Evolutionary conservation across 2,113 vertebrate species (phyloP).

Genomic region (Tiliqua scincoides): DNA sequence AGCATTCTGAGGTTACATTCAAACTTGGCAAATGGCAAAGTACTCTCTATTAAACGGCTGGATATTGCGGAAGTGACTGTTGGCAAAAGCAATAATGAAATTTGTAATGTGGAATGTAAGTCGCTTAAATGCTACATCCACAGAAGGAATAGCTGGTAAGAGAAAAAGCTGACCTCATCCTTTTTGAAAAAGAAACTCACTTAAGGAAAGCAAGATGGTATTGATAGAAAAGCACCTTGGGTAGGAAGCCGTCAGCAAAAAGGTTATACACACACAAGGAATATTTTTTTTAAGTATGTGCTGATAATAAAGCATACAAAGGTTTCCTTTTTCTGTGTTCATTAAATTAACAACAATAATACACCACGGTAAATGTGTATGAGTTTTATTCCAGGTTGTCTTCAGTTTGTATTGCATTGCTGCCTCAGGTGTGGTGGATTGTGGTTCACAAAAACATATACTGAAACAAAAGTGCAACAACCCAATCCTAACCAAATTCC

Average conservation of each 20-base stretch:
- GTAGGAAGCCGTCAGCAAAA: constrained; percentile 60
- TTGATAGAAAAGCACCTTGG: constrained; percentile 50
- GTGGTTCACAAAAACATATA: no score
- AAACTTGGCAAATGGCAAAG: constrained; percentile 5
- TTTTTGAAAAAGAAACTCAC: constrained; percentile 60
- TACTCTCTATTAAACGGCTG: constrained; percentile 28
- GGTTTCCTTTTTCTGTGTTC: background rate
- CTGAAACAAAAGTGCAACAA: no score
- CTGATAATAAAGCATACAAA: constrained; percentile 16
- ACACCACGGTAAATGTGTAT: background rate
- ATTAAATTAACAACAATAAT: background rate
- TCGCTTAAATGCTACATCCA: constrained; percentile 47
- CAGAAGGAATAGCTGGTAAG: constrained; percentile 46
- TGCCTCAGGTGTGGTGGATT: no score
- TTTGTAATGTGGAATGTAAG: constrained; percentile 56
- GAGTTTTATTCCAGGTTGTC: background rate
- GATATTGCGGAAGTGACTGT: constrained; percentile 48
- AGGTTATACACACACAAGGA: background rate
- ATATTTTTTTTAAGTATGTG: constrained; percentile 1
- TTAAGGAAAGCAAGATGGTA: constrained; percentile 62
- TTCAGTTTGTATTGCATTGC: background rate
- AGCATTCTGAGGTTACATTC: constrained; percentile 30
- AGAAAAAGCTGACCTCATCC: constrained; percentile 53
- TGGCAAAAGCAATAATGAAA: constrained; percentile 59
- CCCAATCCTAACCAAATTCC: no score